Conservation (phyloP, 2,797 vertebrate species). For the Enteromius anoplus region DNA sequence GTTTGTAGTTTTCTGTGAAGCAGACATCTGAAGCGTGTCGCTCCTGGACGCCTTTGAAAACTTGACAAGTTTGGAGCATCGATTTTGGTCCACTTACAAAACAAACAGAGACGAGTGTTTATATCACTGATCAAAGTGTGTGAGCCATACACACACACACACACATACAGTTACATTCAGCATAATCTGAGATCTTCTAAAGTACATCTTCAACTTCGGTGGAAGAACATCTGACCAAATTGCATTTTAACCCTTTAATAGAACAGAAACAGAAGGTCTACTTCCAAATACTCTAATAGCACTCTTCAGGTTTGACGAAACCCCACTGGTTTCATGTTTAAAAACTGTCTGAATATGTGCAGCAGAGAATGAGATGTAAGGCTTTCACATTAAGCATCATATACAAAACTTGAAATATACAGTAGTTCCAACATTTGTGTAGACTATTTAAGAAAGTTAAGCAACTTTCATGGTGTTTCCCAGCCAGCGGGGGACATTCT, state of each 20-base stretch:
- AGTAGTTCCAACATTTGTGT: neutral
- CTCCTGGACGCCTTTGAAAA: slow-evolving; percentile 74
- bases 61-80: slow-evolving; percentile 73
- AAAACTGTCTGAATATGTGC: neutral
- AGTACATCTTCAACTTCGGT: neutral
- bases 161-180: neutral
- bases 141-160: neutral
- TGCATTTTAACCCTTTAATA: neutral
- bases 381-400: neutral
- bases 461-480: neutral
- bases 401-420: neutral
- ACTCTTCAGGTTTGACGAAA: neutral
- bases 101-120: slow-evolving; percentile 64
- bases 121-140: slow-evolving; percentile 31
- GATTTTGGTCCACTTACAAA: slow-evolving; percentile 74
- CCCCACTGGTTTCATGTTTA: no score
- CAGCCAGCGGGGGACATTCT: no score
- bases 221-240: neutral
- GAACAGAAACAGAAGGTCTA: neutral
- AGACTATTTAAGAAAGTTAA: neutral
- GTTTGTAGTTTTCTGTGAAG: slow-evolving; percentile 6
- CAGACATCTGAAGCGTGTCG: slow-evolving; percentile 23
- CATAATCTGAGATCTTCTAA: neutral
- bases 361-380: neutral
- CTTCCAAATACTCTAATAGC: neutral